These are phyloP conservation scores for Panagrolaimus sp. DNA, from an alignment of 1,140 invertebrate genomes.

Conservation along the genomic window DNA sequence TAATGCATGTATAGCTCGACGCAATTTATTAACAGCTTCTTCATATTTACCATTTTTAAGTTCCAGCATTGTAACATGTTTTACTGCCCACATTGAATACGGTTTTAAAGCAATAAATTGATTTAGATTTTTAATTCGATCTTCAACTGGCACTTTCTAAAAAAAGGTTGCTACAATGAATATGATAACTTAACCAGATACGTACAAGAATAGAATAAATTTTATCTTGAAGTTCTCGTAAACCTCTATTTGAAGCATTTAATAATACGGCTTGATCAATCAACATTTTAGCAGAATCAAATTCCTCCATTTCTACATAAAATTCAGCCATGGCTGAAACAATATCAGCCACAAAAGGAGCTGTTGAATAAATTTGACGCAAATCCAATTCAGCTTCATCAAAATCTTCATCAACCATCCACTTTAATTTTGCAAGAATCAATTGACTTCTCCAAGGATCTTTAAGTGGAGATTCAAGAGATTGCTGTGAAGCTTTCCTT, in stretches of 20 bases:
- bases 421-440: neutral
- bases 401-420: neutral
- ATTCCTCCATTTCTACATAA: neutral
- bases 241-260: neutral
- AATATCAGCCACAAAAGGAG: neutral
- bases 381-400: neutral
- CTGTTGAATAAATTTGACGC: neutral
- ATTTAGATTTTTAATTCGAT: neutral
- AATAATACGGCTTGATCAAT: neutral
- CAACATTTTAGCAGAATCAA: neutral
- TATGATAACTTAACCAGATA: neutral
- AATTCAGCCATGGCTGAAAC: neutral
- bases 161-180: neutral
- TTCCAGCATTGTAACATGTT: neutral
- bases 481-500: neutral
- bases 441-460: neutral
- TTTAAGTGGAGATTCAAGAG: neutral
- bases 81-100: slow-evolving; percentile 4
- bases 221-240: neutral
- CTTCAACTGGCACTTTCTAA: neutral
- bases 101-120: neutral
- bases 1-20: neutral
- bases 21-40: neutral
- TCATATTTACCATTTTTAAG: neutral
- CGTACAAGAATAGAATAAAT: slow-evolving; percentile 2